Evolutionary conservation across 2,113 vertebrate genomes (phyloP).

Genomic region (Arenaria interpres): DNA sequence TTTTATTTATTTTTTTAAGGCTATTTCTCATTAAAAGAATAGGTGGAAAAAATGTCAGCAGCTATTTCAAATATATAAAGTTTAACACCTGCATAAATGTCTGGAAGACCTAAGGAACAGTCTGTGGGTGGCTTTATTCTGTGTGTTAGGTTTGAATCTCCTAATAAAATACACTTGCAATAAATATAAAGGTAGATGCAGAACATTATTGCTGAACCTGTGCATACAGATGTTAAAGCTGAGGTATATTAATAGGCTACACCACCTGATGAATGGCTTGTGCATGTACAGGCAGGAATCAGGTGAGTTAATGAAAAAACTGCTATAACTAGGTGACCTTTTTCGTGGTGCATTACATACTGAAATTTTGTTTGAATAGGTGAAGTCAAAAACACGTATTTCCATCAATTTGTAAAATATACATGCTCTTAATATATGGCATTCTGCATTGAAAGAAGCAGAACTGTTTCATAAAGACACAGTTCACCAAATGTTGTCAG

Average conservation of each 20-base stretch:
- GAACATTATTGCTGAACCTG: conserved; percentile 18
- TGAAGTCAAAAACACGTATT: conserved; percentile 10
- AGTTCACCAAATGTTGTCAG: not conserved
- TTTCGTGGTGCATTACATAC: conserved; percentile 5
- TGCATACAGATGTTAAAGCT: conserved; percentile 17
- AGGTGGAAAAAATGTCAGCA: not conserved
- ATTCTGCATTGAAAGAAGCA: not conserved
- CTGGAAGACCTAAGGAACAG: conserved; percentile 33
- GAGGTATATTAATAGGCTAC: conserved; percentile 8
- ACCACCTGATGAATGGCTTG: not conserved
- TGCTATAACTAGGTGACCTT: not conserved
- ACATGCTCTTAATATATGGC: not conserved
- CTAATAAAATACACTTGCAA: conserved; percentile 46
- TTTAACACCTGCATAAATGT: conserved; percentile 47
- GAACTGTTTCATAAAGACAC: not conserved
- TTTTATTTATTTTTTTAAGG: not conserved
- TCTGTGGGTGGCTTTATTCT: conserved; percentile 43
- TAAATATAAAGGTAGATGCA: conserved; percentile 19
- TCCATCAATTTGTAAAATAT: conserved; percentile 53
- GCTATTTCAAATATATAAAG: conserved; percentile 16
- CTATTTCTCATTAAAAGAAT: conserved; percentile 21
- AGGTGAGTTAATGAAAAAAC: conserved; percentile 38
- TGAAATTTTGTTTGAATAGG: conserved; percentile 56
- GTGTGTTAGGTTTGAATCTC: not conserved
- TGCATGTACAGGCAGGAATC: not conserved